A percentile compares a stretch with the other conserved stretches of the same genome.
These are phyloP conservation scores for Drosophila mimetica DNA, from an alignment of 2,888 invertebrate species.

Conservation along the genomic window DNA sequence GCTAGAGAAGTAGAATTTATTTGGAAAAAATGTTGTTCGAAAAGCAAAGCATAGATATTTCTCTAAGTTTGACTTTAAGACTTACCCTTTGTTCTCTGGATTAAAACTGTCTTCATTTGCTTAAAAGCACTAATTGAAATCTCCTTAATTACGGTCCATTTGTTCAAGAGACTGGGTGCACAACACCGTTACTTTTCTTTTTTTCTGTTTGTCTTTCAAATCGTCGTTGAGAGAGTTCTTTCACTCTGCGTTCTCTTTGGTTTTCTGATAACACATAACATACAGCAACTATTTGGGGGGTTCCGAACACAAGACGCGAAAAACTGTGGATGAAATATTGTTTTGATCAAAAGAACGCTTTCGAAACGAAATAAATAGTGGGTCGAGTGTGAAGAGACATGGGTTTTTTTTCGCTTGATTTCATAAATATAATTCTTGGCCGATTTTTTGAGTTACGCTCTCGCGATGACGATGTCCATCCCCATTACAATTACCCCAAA, in stretches of 20 bases:
- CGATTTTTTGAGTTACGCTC: slow-evolving; percentile 15
- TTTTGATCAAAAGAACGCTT: slow-evolving; percentile 13
- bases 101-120: slow-evolving; percentile 19
- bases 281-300: slow-evolving; percentile 15
- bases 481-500: slow-evolving; percentile 7
- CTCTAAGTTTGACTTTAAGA: neutral
- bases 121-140: slow-evolving; percentile 7
- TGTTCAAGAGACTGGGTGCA: slow-evolving; percentile 3
- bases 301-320: slow-evolving; percentile 12
- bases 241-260: slow-evolving; percentile 2
- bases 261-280: slow-evolving; percentile 19
- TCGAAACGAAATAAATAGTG: slow-evolving; percentile 16
- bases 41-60: no score
- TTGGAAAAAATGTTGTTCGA: neutral
- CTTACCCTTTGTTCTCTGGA: slow-evolving; percentile 9
- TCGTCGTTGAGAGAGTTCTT: slow-evolving; percentile 7
- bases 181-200: slow-evolving; percentile 10
- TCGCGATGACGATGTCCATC: slow-evolving; percentile 10
- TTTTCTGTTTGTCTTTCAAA: slow-evolving; percentile 19
- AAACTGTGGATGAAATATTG: slow-evolving; percentile 20
- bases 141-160: slow-evolving; percentile 19
- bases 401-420: slow-evolving; percentile 4
- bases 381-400: slow-evolving; percentile 18
- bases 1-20: neutral
- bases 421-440: slow-evolving; percentile 14